These are phyloP conservation scores for Okapia johnstoni DNA, from an alignment of 2,113 vertebrate species.

Conservation along the genomic window DNA sequence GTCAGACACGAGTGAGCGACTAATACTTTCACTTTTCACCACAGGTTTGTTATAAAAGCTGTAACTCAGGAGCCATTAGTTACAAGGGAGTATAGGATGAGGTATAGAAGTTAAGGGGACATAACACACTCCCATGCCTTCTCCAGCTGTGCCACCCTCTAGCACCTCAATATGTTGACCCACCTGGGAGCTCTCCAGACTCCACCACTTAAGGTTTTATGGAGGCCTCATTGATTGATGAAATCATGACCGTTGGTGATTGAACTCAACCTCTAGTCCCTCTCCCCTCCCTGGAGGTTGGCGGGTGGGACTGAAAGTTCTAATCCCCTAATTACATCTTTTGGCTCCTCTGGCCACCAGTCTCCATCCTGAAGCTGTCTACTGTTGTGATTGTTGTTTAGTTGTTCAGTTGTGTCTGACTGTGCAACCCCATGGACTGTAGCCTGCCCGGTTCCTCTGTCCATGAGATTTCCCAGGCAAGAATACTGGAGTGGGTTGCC, in stretches of 20 bases:
- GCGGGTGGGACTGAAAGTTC: not conserved
- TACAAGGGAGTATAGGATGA: not conserved
- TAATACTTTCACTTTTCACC: not conserved
- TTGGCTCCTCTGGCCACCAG: not conserved
- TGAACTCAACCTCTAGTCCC: not conserved
- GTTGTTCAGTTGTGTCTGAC: not conserved
- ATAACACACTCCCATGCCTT: not conserved
- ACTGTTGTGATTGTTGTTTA: not conserved
- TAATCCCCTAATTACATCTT: not conserved
- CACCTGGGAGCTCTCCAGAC: not conserved
- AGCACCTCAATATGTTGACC: not conserved
- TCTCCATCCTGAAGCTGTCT: not conserved
- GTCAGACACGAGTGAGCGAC: not conserved
- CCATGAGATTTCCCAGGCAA: not conserved
- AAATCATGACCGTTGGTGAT: not conserved
- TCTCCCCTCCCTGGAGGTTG: not conserved
- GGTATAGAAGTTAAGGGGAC: too few species aligned
- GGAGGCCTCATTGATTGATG: not conserved
- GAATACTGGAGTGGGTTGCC: not conserved
- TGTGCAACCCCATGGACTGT: not conserved
- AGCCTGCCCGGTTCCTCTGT: not conserved
- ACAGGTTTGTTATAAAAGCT: not conserved
- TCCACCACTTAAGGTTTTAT: not conserved
- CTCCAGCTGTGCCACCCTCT: rapidly evolving
- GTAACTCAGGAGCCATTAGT: not conserved